A percentile compares a stretch with the other conserved stretches of the same genome.
These are phyloP conservation scores for Coilia nasus DNA, from an alignment of 2,797 vertebrate genomes.

Conservation along the genomic window DNA sequence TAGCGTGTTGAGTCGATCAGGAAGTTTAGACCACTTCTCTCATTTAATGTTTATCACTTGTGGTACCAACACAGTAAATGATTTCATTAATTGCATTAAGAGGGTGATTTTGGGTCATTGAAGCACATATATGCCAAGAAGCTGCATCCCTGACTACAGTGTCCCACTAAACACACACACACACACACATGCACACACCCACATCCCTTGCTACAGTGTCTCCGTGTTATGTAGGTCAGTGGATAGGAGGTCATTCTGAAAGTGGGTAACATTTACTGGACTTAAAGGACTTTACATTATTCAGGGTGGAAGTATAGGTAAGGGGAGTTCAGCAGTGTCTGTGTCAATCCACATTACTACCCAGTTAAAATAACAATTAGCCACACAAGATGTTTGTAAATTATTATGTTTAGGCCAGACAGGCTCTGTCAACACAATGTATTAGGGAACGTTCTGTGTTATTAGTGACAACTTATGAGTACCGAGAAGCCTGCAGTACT, in stretches of 20 bases:
- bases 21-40: not conserved
- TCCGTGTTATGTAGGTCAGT: constrained; percentile 1
- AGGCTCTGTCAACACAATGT: not conserved
- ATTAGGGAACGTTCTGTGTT: too few relatives aligned
- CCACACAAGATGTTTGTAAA: not conserved
- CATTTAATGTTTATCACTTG: not conserved
- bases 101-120: not conserved
- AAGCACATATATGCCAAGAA: not conserved
- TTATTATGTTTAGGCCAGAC: not conserved
- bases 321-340: not conserved
- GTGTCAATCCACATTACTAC: not conserved
- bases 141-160: not conserved
- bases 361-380: not conserved
- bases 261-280: constrained; percentile 17
- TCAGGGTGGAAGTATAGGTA: not conserved
- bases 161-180: not conserved
- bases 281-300: constrained; percentile 10
- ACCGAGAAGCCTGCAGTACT: too few relatives aligned
- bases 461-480: too few relatives aligned
- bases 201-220: not conserved
- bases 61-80: not conserved
- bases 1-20: not conserved
- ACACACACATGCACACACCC: not conserved
- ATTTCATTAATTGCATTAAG: not conserved
- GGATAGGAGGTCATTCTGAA: not conserved